These are phyloP conservation scores for Melanotaenia nigrans DNA, from an alignment of 2,797 vertebrate genomes.

Conservation along the genomic window DNA sequence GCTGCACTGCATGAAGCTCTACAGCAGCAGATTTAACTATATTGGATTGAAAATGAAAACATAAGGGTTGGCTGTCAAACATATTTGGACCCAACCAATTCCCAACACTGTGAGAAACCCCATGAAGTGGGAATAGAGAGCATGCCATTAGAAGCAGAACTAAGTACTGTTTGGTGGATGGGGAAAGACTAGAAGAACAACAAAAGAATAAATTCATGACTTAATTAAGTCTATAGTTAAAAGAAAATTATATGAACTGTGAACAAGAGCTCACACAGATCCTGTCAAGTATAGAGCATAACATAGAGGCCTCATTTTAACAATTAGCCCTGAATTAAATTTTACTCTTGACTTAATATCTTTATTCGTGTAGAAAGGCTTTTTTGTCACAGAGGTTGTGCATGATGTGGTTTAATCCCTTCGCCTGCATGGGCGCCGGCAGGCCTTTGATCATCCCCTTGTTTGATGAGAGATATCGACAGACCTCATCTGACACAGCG, in stretches of 20 bases:
- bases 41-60: too few species aligned
- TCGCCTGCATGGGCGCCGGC: slow-evolving; percentile 65
- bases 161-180: not conserved
- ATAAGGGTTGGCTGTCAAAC: not conserved
- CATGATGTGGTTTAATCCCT: slow-evolving; percentile 78
- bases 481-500: slow-evolving; percentile 72
- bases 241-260: slow-evolving; percentile 1
- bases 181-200: not conserved
- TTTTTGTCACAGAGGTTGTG: slow-evolving; percentile 69
- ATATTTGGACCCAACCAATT: not conserved
- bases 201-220: not conserved
- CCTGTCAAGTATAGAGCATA: slow-evolving; percentile 40
- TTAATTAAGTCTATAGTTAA: not conserved
- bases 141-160: not conserved
- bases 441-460: slow-evolving; percentile 79
- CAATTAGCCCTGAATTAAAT: slow-evolving; percentile 77
- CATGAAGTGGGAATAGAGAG: not conserved
- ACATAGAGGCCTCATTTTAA: slow-evolving; percentile 38
- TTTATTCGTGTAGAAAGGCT: slow-evolving; percentile 71
- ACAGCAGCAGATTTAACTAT: too few species aligned
- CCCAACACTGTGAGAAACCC: too few species aligned
- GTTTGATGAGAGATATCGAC: slow-evolving; percentile 82
- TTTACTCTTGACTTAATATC: slow-evolving; percentile 80
- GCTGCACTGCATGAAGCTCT: too few species aligned
- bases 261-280: slow-evolving; percentile 37